Evolutionary conservation across 2,888 invertebrate species (phyloP).

Genomic region (Pachydiplax longipennis): DNA sequence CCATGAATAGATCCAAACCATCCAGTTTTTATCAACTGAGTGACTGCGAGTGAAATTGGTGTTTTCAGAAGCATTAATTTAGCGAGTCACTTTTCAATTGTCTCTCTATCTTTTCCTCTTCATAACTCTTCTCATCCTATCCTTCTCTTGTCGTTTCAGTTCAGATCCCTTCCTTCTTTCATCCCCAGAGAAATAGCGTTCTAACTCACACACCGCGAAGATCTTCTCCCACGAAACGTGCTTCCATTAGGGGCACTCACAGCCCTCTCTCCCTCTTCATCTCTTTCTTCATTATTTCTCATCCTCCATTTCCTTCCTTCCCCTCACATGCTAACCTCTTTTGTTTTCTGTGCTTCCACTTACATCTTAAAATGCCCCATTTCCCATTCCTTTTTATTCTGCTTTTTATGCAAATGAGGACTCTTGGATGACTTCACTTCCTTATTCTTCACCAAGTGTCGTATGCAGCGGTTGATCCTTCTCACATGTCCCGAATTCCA

Average conservation of each 20-base stretch:
- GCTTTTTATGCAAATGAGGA: neutral
- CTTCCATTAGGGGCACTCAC: slow-evolving; percentile 31
- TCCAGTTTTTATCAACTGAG: no score
- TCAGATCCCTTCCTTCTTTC: neutral
- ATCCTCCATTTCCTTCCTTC: neutral
- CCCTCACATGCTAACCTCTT: neutral
- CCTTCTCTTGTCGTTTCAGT: no score
- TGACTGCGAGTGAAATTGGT: no score
- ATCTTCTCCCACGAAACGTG: neutral
- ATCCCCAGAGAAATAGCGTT: neutral
- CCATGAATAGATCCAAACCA: no score
- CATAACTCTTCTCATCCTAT: neutral
- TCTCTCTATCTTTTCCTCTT: neutral
- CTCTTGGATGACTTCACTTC: neutral
- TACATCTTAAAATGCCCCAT: neutral
- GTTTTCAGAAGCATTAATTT: neutral
- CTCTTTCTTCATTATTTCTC: neutral
- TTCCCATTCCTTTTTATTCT: neutral
- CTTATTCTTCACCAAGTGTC: neutral
- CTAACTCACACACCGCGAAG: neutral
- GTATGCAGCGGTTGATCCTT: neutral
- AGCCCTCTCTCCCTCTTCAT: neutral
- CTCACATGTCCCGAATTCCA: no score
- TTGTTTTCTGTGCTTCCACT: neutral
- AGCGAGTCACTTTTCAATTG: neutral